Conservation (phyloP, 2,113 vertebrate genomes). For the Engystomops pustulosus region DNA sequence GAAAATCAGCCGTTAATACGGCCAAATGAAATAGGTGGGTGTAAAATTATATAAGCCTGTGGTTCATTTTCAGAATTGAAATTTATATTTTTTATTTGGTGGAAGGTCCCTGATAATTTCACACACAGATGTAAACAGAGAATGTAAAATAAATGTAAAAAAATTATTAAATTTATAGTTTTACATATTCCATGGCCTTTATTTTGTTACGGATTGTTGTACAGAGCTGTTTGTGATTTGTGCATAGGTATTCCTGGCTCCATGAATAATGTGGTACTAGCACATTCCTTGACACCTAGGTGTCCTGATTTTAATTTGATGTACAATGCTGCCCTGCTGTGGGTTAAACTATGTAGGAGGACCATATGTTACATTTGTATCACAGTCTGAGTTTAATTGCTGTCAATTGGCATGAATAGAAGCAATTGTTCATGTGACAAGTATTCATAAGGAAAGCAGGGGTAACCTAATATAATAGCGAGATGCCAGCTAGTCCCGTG, state of each 20-base stretch:
- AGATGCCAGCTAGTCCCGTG: constrained; percentile 23
- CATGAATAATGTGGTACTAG: not conserved
- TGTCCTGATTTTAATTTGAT: not conserved
- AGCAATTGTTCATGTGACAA: constrained; percentile 69
- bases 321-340: not conserved
- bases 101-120: no score
- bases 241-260: not conserved
- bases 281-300: not conserved
- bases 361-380: constrained; percentile 74
- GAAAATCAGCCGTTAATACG: no score
- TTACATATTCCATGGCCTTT: no score
- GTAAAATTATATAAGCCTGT: no score
- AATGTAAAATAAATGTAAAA: no score
- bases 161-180: no score
- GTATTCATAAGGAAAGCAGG: not conserved
- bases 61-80: no score
- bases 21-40: no score
- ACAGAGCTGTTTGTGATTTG: not conserved
- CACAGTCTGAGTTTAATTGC: constrained; percentile 76
- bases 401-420: constrained; percentile 75
- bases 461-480: constrained; percentile 2
- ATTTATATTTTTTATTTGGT: no score
- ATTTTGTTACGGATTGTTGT: no score
- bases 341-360: constrained; percentile 54
- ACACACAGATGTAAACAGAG: no score